Conservation (phyloP, 2,888 invertebrate genomes). For the Clusia tigrina region DNA sequence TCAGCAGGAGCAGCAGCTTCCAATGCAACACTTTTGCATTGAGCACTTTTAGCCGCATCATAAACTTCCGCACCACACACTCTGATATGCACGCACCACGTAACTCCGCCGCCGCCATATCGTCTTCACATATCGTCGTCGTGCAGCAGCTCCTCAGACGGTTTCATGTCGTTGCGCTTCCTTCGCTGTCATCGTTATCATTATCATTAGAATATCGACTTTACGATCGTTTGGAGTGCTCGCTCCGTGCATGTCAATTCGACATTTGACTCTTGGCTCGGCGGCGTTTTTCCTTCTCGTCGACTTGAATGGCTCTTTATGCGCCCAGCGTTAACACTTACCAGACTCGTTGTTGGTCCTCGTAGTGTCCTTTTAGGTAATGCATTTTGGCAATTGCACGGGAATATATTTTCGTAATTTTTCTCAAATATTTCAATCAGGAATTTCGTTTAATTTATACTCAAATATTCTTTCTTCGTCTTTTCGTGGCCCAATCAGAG, state of each 20-base stretch:
- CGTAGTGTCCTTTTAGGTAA: too few relatives aligned
- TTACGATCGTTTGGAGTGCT: constrained; percentile 31
- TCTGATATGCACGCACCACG: too few relatives aligned
- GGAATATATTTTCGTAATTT: too few relatives aligned
- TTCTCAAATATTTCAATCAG: too few relatives aligned
- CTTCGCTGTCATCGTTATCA: constrained; percentile 37
- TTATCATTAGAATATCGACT: constrained; percentile 38
- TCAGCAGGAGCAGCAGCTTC: constrained; percentile 18
- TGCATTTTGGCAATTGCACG: too few relatives aligned
- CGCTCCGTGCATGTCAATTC: neutral
- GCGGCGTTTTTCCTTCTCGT: neutral
- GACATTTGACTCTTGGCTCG: constrained; percentile 18
- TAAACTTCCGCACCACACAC: too few relatives aligned
- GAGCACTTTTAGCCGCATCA: constrained; percentile 55
- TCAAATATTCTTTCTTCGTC: too few relatives aligned
- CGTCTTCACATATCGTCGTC: neutral
- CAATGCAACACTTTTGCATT: constrained; percentile 53
- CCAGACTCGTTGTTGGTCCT: too few relatives aligned
- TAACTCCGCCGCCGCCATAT: neutral
- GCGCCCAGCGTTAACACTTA: too few relatives aligned
- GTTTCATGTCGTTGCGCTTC: constrained; percentile 20
- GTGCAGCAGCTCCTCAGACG: neutral
- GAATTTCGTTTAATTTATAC: too few relatives aligned
- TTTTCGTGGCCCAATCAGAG: too few relatives aligned
- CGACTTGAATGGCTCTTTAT: too few relatives aligned